phyloP scores from a whole-genome alignment of 2,888 invertebrate species.

The Mechanitis mazaeus region DNA sequence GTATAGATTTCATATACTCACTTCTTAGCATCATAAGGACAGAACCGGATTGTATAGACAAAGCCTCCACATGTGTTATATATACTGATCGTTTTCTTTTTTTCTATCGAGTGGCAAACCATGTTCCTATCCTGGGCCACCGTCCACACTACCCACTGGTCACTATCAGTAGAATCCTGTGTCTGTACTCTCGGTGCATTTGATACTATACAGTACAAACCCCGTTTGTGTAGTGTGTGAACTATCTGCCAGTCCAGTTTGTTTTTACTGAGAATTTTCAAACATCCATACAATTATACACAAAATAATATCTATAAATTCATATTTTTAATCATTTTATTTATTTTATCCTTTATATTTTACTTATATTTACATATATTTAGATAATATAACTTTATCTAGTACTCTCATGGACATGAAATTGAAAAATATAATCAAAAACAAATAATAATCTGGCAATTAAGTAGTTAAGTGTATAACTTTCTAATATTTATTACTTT shows the following conservation, averaged over 20 bases:
- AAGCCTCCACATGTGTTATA: conserved; percentile 80
- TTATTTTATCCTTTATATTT: too few species aligned
- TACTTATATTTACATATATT: too few species aligned
- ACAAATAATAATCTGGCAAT: too few species aligned
- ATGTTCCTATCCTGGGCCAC: conserved; percentile 78
- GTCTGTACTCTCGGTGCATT: conserved; percentile 53
- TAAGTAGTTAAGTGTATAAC: too few species aligned
- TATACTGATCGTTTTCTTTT: conserved; percentile 47
- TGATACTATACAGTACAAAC: conserved; percentile 78
- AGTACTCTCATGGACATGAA: too few species aligned
- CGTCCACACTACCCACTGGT: conserved; percentile 74
- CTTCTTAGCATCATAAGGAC: conserved; percentile 83
- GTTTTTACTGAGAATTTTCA: conserved; percentile 45
- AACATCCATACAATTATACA: not conserved
- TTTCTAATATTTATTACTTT: too few species aligned
- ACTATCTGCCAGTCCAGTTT: conserved; percentile 50
- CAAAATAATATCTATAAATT: too few species aligned
- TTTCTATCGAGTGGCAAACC: conserved; percentile 64
- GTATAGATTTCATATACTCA: conserved; percentile 41
- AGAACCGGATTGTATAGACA: conserved; percentile 78
- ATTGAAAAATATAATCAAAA: too few species aligned
- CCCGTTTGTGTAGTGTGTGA: conserved; percentile 73
- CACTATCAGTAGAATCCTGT: not conserved
- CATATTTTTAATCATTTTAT: too few species aligned
- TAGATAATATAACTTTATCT: too few species aligned